These are phyloP conservation scores for Chrysochloris asiatica DNA, from an alignment of 2,113 vertebrate species.

Conservation along the genomic window DNA sequence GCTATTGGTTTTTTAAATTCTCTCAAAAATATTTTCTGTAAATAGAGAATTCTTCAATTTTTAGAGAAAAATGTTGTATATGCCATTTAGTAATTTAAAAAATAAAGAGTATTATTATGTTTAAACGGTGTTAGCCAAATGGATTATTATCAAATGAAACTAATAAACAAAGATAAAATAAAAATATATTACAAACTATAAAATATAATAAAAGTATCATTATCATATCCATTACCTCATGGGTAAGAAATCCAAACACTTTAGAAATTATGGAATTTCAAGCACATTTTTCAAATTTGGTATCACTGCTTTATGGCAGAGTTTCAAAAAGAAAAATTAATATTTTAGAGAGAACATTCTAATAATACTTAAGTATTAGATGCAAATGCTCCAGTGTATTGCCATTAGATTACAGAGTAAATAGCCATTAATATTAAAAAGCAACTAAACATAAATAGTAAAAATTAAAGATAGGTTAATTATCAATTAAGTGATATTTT, in stretches of 20 bases:
- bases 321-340: conserved; percentile 65
- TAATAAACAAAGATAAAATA: conserved; percentile 29
- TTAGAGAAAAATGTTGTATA: conserved; percentile 56
- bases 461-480: conserved; percentile 79
- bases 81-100: conserved; percentile 62
- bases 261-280: conserved; percentile 57
- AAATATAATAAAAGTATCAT: conserved; percentile 1
- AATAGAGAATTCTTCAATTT: conserved; percentile 67
- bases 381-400: conserved; percentile 68
- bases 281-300: conserved; percentile 49
- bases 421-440: conserved; percentile 77
- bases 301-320: conserved; percentile 13
- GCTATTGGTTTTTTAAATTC: conserved; percentile 80
- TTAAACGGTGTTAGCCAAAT: conserved; percentile 53
- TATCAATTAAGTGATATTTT: conserved; percentile 70
- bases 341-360: conserved; percentile 83
- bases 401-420: conserved; percentile 67
- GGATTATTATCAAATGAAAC: conserved; percentile 38
- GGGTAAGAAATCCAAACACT: conserved; percentile 51
- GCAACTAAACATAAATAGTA: conserved; percentile 77
- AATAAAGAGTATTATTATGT: conserved; percentile 58
- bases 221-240: conserved; percentile 32
- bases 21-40: conserved; percentile 82
- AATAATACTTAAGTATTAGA: conserved; percentile 78
- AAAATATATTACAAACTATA: conserved; percentile 22